Base-by-base conservation (phyloP, 2,113 vertebrate species). In the Gopherus flavomarginatus region DNA sequence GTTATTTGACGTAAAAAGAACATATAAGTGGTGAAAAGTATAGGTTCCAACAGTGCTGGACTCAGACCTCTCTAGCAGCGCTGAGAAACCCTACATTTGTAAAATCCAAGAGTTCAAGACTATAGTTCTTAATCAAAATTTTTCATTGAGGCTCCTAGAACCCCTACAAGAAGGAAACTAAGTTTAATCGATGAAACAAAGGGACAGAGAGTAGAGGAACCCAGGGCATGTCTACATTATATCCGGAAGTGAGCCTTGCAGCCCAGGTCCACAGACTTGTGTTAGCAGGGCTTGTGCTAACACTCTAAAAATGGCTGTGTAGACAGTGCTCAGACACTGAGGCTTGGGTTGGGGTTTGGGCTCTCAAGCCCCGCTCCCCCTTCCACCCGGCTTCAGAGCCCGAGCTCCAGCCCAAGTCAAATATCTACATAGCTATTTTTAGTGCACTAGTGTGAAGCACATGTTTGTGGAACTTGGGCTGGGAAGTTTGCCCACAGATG, bases 61-160 rank as follows among this genome's bases (percentile, higher is more conserved):
- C 81, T 69, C 91, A 80, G 52, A 49, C 94, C 86, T 95, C 94
- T 53, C 91, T 96, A 94, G 82, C 84, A 96, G 96, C 95, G 31
- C 62, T n/a, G 35, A n/a, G 62, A 97, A 95, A 89, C 88, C 90
- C 77, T 19, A 56, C 3, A 85, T 94, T 92, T 92, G 89, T 81
- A 2, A 79, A 72, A 16, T 44, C 79, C 42, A 84, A 93, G 87
- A 85, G n/a, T 49, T 50, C 89, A 50, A 80, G 75, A 57, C 86
- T 92, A 88, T 13, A 86, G 86, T 72, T 31, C 59, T 62, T 62
- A 62, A 62, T 35, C 59, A 62, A 62, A 59, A 62, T 16, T 31
- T 31, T 62, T 62, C 75, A 79, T 1, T 22, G 35, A 93, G 75
- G 80, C 69, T 47, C 22, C 90, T 21, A 49, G 16, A 21, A 86